Evolutionary conservation across 2,888 invertebrate genomes (phyloP).

Genomic region (Eilema depressum): DNA sequence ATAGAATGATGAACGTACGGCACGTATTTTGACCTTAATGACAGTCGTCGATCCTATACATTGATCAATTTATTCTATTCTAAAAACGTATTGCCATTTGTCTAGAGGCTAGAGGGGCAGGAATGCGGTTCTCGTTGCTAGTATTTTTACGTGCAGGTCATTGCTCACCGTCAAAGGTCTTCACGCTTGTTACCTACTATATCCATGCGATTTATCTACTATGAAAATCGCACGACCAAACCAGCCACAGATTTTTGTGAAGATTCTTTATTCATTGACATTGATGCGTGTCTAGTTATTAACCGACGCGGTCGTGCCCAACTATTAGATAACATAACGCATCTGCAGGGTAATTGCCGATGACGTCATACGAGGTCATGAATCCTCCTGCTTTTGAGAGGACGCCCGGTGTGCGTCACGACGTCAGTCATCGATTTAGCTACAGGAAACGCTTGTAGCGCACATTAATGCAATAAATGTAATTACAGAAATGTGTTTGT

Average conservation of each 20-base stretch:
- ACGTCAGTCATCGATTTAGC: conserved; percentile 63
- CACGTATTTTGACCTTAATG: too few species aligned
- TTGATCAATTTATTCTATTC: too few species aligned
- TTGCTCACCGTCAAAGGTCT: too few species aligned
- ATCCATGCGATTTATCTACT: background rate
- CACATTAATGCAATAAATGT: background rate
- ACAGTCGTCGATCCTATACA: too few species aligned
- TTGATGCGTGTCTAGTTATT: conserved; percentile 43
- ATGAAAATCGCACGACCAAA: background rate
- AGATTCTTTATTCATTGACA: conserved; percentile 20
- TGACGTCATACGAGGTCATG: conserved; percentile 77
- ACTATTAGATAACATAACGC: conserved; percentile 64
- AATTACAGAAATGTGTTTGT: background rate
- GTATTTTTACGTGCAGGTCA: too few species aligned
- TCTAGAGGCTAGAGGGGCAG: too few species aligned
- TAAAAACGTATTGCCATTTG: too few species aligned
- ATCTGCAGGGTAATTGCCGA: conserved; percentile 57
- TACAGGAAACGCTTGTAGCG: conserved; percentile 66
- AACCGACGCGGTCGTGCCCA: conserved; percentile 60
- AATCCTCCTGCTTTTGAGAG: conserved; percentile 61
- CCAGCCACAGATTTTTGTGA: background rate
- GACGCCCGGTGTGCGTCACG: conserved; percentile 73
- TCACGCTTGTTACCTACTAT: too few species aligned
- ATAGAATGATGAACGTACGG: too few species aligned
- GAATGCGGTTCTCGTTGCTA: too few species aligned